Base-by-base conservation (phyloP, 2,797 vertebrate genomes). In the Diceros bicornis region DNA sequence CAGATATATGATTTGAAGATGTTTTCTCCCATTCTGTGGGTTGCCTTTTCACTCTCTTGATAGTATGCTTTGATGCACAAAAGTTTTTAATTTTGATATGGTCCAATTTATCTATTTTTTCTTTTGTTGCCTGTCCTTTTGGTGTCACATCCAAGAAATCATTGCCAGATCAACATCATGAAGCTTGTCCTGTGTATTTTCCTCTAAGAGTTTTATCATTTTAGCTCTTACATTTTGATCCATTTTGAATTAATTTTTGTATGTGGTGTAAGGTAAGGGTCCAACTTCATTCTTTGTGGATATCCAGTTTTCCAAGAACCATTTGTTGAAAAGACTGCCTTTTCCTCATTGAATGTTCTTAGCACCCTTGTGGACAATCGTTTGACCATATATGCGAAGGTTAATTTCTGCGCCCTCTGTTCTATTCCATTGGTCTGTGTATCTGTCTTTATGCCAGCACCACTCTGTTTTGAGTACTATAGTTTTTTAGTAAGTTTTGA, bases 261-360 rank as follows among this genome's bases (percentile, higher is more conserved):
- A 23, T 47, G 47, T 47, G 64, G 2, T 72, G 21, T 50, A 89
- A 4, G 16, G 16, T 41, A 89, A 96, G 20, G 0, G 2, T 87
- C 27, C 37, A 93, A 34, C n/a, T 55, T 84, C 57, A 75, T 93
- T 91, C 59, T 91, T 96, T 82, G 27, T 91, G n/a, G 34, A 72
- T 87, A 72, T 50, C 57, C 59, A 78, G 37, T 69, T 83, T 81
- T 75, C n/a, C 29, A 61, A 88, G 17, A 12, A 62, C 20, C 18
- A 41, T 68, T 47, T 93, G 90, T 74, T 52, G 34, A 82, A 77
- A 71, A 69, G 20, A 74, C 3, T 32, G 27, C 23, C 32, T 9
- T 95, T 64, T 85, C 25, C 41, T 27, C 14, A 32, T 6, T n/a
- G 47, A 77, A 32, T 68, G 7, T 55, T 50, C 23, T 50, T 83